Evolutionary conservation across 2,888 invertebrate genomes (phyloP), one percentile per base, ranked within the genome.

Genomic region (Acanthosepion lycidas): DNA sequence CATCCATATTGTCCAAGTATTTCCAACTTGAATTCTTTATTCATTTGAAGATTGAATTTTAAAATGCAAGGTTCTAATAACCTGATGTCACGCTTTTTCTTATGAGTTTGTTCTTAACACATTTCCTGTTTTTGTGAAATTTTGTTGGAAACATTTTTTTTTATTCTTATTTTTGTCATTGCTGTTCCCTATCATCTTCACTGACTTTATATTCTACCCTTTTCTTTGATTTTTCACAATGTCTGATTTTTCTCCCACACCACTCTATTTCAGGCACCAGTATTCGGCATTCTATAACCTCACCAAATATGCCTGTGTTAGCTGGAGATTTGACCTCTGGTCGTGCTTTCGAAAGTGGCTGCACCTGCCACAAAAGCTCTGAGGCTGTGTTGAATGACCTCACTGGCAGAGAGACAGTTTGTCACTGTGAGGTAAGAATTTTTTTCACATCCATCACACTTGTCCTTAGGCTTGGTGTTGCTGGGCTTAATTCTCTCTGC

Each of bases 321-420:
- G 95, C 96, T 4, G 97, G 97, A 12, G 99, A 99, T 98, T 98
- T 99, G 96, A 98, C 98, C 94, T 99, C 99, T 33, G 99, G 99
- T 91, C 98, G 99, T 96, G 99, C 99, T 55, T 99, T 99, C 97
- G 99, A 99, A 98, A 99, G 98, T 97, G 99, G 99, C 95, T 99
- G 99, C 98, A 98, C 98, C 95, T 98, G 98, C 95, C 97, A 96
- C 94, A 96, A 98, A 97, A 98, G 98, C 96, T 98, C 99, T 97
- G 98, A 98, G 97, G 98, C 98, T 95, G 98, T 98, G 95, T 98
- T 98, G 95, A 98, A 98, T 97, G 98, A 98, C 97, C 98, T 98
- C 96, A 98, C 98, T 95, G 98, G 98, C 12, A 95, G 96, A 97
- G 98, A 98, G 97, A 98, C 98, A 96, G 98, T 98, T 96, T 99